Base-by-base conservation (phyloP, 2,888 invertebrate genomes). In the Athetis lepigone region DNA sequence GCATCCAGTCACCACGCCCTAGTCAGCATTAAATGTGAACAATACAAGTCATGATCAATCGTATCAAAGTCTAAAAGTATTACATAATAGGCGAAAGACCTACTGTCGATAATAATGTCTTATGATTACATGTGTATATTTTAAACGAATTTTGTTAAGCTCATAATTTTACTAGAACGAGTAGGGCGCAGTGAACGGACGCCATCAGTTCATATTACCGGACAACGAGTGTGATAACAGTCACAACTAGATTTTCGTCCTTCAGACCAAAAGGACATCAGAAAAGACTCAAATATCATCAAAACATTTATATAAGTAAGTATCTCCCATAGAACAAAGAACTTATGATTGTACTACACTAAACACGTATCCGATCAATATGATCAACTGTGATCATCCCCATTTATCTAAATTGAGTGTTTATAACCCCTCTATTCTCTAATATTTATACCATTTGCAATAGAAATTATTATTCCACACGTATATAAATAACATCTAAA, bases 31-130 rank as follows among this genome's bases (percentile, higher is more conserved):
- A 60, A 79, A 69, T 50, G 59, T 70, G 71, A 72, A 79, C 54
- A 70, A 61, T 77, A 60, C 54, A 74, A 63, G 62, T 80, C 46
- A 66, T 62, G 46, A 80, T 69, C 58, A 57, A 66, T 77, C 59
- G 69, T 79, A 77, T 80, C 75, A 79, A 80, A 79, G 55, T 57
- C 78, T 79, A 79, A 80, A n/a, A 70, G 63, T 78, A 74, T 70
- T 77, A 69, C 50, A 58, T 74, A 60, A 73, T 70, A 77, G 75
- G 75, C 80, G 68, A 68, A 47, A 69, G 33, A 70, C 66, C 80
- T 80, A 77, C 65, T 62, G 60, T 63, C 56, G 75, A 80, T 75
- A 70, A 79, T 58, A 80, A 70, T 77, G 62, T 66, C 77, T 79
- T 77, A 80, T 52, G 71, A 77, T 75, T 77, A 79, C 43, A 75